A percentile compares a stretch with the other conserved stretches of the same genome.
phyloP scores from a whole-genome alignment of 2,888 invertebrate genomes.

The Eupsilia transversa region DNA sequence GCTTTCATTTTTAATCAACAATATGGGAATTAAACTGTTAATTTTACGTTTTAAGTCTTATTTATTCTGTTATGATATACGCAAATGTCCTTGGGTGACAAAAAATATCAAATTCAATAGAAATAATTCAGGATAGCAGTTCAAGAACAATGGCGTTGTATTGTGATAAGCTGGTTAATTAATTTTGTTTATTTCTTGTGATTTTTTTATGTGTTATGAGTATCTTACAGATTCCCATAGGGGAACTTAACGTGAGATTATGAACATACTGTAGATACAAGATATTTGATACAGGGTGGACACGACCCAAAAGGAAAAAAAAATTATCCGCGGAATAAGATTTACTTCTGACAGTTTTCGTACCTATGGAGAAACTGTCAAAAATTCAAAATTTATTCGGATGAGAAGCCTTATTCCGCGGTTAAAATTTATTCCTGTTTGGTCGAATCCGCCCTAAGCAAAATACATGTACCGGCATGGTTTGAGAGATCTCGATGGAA shows the following conservation, averaged over 20 bases:
- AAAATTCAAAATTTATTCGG: too few relatives aligned
- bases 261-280: background rate
- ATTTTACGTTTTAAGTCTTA: slow-evolving; percentile 28
- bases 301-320: too few relatives aligned
- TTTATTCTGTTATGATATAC: slow-evolving; percentile 24
- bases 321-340: too few relatives aligned
- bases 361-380: too few relatives aligned
- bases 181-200: slow-evolving; percentile 8
- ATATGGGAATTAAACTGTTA: slow-evolving; percentile 20
- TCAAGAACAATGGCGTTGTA: slow-evolving; percentile 10
- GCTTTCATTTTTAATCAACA: slow-evolving; percentile 11
- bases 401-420: too few relatives aligned
- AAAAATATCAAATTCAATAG: background rate
- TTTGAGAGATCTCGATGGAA: too few relatives aligned
- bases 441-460: too few relatives aligned
- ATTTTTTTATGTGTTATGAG: slow-evolving; percentile 20
- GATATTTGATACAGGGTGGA: too few relatives aligned
- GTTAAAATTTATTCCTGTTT: too few relatives aligned
- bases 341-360: too few relatives aligned
- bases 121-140: background rate
- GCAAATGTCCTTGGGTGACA: background rate
- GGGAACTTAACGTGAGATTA: background rate
- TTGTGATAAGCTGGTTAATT: slow-evolving; percentile 21
- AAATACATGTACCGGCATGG: too few relatives aligned
- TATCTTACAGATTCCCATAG: background rate